Evolutionary conservation across 2,797 vertebrate species (phyloP).

Genomic region (Dendrocincla fuliginosa): DNA sequence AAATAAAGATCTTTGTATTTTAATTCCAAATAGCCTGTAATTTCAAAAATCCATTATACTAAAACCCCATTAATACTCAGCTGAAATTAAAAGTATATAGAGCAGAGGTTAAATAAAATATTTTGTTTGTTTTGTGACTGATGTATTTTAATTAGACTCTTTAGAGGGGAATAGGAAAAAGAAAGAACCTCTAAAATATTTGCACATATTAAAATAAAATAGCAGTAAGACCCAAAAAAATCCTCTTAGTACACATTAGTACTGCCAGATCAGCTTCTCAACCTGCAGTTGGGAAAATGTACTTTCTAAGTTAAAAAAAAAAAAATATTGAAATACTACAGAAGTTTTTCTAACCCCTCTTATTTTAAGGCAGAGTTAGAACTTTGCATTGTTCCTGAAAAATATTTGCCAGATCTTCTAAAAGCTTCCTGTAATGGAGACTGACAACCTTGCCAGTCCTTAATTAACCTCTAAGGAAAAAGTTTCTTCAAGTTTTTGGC

Average conservation of each 20-base stretch:
- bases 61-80: constrained; percentile 1
- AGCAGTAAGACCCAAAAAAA: neutral
- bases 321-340: neutral
- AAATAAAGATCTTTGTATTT: neutral
- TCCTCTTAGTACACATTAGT: neutral
- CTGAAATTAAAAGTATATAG: constrained; percentile 15
- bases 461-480: neutral
- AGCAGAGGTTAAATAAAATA: constrained; percentile 28
- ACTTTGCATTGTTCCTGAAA: neutral
- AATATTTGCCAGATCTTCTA: neutral
- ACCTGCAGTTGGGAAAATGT: neutral
- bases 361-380: neutral
- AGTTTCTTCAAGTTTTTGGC: neutral
- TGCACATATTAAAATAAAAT: constrained; percentile 10
- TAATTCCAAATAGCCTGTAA: neutral
- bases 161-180: neutral
- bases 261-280: neutral
- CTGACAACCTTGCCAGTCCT: neutral
- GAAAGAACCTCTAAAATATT: neutral
- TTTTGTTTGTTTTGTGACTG: constrained; percentile 21
- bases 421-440: neutral
- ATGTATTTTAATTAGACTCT: neutral
- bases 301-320: neutral
- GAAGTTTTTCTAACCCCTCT: neutral
- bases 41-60: constrained; percentile 37